A percentile compares a stretch with the other conserved stretches of the same genome.
These are phyloP conservation scores for Osedax frankpressi DNA, from an alignment of 2,888 invertebrate genomes.

Conservation along the genomic window DNA sequence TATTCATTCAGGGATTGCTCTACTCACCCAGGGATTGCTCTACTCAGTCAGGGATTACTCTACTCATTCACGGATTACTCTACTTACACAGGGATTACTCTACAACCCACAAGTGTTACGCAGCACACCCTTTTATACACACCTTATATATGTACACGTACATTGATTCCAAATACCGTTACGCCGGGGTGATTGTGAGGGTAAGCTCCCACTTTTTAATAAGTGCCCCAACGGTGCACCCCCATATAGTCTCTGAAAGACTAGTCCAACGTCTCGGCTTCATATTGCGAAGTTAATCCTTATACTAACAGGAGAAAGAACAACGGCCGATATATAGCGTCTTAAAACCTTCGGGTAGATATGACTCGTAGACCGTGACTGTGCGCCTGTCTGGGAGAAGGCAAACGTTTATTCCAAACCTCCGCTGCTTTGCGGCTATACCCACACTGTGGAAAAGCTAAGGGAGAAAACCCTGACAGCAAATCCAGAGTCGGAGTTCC, in stretches of 20 bases:
- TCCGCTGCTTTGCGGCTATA: background rate
- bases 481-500: background rate
- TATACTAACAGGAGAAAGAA: slow-evolving; percentile 1
- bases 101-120: no score
- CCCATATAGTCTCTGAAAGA: background rate
- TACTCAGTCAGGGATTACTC: no score
- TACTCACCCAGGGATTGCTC: no score
- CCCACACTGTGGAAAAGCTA: background rate
- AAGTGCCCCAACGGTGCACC: background rate
- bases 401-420: background rate
- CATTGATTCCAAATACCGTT: background rate
- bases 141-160: no score
- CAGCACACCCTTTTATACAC: no score
- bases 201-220: background rate
- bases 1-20: no score
- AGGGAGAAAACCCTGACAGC: slow-evolving; percentile 1
- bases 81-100: no score
- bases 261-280: background rate
- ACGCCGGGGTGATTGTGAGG: background rate
- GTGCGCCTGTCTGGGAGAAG: background rate
- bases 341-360: slow-evolving; percentile 1
- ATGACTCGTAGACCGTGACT: background rate
- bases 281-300: background rate
- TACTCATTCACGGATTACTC: no score
- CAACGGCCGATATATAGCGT: background rate